Conservation (phyloP, 2,797 vertebrate genomes). For the Lophotriccus pileatus region DNA sequence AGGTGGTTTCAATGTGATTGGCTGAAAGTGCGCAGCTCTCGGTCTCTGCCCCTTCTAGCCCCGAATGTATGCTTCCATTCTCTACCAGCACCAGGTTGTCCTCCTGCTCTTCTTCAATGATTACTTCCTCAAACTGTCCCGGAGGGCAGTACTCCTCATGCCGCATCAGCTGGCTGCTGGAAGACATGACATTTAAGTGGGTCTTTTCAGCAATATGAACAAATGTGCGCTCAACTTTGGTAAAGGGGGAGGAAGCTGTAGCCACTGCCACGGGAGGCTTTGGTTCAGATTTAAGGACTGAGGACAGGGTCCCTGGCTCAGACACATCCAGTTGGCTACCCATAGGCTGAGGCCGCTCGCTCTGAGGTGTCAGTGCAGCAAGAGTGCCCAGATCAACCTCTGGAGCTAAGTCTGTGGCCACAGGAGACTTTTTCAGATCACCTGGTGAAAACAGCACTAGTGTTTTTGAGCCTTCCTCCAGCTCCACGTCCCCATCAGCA, state of each 20-base stretch:
- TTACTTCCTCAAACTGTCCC: constrained; percentile 71
- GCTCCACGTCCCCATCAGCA: constrained; percentile 88
- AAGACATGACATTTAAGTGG: constrained; percentile 94
- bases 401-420: constrained; percentile 78
- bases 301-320: constrained; percentile 87
- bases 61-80: constrained; percentile 58
- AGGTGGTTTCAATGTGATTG: constrained; percentile 43
- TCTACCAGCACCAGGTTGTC: constrained; percentile 60
- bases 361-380: constrained; percentile 79
- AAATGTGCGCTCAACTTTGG: constrained; percentile 97
- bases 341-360: constrained; percentile 80
- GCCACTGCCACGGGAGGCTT: constrained; percentile 78
- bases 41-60: constrained; percentile 59
- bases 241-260: constrained; percentile 89
- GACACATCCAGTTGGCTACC: constrained; percentile 84
- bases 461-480: constrained; percentile 96
- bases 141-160: constrained; percentile 73
- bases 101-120: constrained; percentile 66
- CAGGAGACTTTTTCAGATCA: constrained; percentile 90
- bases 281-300: constrained; percentile 86
- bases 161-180: constrained; percentile 77
- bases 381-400: constrained; percentile 86
- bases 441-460: constrained; percentile 96
- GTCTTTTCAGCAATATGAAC: constrained; percentile 95
- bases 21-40: constrained; percentile 59